Conservation (phyloP, 2,113 vertebrate genomes). For the Dromiciops gliroides region DNA sequence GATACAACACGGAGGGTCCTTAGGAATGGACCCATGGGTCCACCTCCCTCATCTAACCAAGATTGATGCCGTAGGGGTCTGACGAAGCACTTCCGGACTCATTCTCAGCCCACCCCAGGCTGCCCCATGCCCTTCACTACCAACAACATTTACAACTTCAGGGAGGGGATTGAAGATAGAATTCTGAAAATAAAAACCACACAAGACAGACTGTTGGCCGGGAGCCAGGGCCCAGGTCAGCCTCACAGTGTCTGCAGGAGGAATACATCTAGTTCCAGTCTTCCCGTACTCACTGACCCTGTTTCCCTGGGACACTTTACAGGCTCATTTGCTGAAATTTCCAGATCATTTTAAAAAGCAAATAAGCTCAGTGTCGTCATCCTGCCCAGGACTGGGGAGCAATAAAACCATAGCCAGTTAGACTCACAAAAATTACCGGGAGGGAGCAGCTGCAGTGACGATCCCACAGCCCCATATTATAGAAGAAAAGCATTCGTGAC, state of each 20-base stretch:
- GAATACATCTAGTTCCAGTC: not conserved
- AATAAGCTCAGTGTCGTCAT: conserved; percentile 46
- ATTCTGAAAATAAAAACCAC: not conserved
- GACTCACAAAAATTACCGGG: conserved; percentile 11
- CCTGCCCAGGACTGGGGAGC: conserved; percentile 22
- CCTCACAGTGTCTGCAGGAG: not conserved
- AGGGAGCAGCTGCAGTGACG: conserved; percentile 52
- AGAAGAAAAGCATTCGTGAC: conserved; percentile 54
- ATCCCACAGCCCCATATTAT: conserved; percentile 46
- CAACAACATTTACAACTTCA: not conserved
- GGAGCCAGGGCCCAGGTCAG: not conserved
- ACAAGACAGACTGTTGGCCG: not conserved
- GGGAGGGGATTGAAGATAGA: not conserved
- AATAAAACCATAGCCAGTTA: conserved; percentile 49
- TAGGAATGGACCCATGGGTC: not conserved
- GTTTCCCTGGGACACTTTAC: not conserved
- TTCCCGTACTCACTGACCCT: not conserved
- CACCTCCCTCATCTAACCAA: not conserved
- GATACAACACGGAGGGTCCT: not conserved
- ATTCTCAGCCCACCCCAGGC: not conserved
- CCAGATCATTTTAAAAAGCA: conserved; percentile 26
- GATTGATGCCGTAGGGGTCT: not conserved
- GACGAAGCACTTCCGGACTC: not conserved
- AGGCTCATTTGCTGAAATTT: conserved; percentile 37
- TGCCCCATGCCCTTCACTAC: not conserved